Conservation (phyloP, 2,797 vertebrate species). For the Xerus rutilus region DNA sequence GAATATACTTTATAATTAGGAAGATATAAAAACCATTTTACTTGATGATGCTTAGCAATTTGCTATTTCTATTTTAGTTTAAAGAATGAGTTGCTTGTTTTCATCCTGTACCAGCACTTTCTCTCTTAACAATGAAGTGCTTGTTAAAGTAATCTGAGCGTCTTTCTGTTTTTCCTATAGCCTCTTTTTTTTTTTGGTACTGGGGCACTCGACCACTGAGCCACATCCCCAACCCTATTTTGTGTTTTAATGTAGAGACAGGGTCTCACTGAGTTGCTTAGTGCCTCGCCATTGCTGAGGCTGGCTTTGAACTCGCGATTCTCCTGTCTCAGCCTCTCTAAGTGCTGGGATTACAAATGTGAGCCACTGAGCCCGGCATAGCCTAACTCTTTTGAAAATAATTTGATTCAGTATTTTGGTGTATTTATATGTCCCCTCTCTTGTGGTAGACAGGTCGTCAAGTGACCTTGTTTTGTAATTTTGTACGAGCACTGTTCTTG, state of each 20-base stretch:
- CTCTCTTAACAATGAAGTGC: constrained; percentile 29
- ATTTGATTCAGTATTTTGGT: constrained; percentile 53
- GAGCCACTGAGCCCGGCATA: not conserved
- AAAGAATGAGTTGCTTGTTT: constrained; percentile 44
- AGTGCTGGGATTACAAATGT: too few relatives aligned
- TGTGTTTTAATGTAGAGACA: too few relatives aligned
- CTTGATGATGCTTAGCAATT: constrained; percentile 13
- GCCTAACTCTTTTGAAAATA: not conserved
- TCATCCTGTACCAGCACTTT: not conserved
- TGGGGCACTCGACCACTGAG: too few relatives aligned
- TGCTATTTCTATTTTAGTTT: constrained; percentile 40
- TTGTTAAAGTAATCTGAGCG: constrained; percentile 12
- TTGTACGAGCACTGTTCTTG: constrained; percentile 25
- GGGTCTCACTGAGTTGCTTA: too few relatives aligned
- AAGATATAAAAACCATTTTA: constrained; percentile 47
- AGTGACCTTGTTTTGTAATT: constrained; percentile 55
- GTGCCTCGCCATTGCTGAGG: too few relatives aligned
- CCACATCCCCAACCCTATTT: too few relatives aligned
- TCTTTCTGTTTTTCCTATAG: constrained; percentile 34
- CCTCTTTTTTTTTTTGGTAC: not conserved
- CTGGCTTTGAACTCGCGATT: too few relatives aligned
- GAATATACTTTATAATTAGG: constrained; percentile 48
- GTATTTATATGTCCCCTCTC: constrained; percentile 11
- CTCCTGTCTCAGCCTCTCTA: too few relatives aligned
- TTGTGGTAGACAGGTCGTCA: not conserved